Evolutionary conservation across 2,888 invertebrate species (phyloP).

Genomic region (Lasius platythorax): DNA sequence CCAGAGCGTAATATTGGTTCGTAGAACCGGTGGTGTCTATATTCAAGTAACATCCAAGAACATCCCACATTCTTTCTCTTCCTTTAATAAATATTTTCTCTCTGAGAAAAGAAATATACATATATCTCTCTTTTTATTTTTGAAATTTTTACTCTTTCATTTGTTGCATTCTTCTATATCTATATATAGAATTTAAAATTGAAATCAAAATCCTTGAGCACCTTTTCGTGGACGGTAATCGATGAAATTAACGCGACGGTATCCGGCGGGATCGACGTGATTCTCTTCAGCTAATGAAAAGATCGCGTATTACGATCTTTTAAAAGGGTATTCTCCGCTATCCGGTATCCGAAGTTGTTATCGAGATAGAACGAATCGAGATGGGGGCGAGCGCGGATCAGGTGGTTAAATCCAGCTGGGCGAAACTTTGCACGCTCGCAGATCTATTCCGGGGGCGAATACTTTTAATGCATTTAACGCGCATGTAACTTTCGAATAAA

Average conservation of each 20-base stretch:
- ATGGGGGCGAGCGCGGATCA: not conserved
- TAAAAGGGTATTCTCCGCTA: slow-evolving; percentile 14
- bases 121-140: not conserved
- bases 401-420: slow-evolving; percentile 43
- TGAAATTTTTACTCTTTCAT: not conserved
- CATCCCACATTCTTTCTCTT: not conserved
- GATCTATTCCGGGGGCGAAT: slow-evolving; percentile 22
- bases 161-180: not conserved
- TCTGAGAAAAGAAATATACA: not conserved
- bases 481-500: slow-evolving; percentile 39
- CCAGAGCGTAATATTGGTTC: not conserved
- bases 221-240: not conserved
- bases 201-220: not conserved
- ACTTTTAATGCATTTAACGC: slow-evolving; percentile 51
- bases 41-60: not conserved
- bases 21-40: not conserved
- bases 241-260: not conserved
- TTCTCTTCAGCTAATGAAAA: not conserved
- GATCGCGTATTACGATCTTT: slow-evolving; percentile 10
- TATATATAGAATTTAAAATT: not conserved
- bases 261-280: not conserved
- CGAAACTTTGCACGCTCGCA: slow-evolving; percentile 35
- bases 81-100: not conserved
- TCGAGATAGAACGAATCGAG: not conserved
- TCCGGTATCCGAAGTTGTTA: not conserved